Conservation (phyloP, 2,888 invertebrate genomes). For the Blastobasis adustella region DNA sequence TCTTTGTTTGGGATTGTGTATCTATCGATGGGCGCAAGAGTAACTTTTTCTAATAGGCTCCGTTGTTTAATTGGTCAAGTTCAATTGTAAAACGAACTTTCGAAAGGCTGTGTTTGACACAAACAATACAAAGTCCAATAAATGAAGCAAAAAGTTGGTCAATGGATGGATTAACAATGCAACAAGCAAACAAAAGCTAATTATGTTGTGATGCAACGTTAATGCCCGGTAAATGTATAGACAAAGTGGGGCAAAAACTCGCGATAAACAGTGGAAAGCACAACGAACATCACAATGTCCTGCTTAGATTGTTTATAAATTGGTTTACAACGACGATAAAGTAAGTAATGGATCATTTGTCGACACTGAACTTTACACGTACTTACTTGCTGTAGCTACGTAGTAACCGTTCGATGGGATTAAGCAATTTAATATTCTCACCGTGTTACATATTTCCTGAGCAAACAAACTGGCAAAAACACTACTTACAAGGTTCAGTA, state of each 20-base stretch:
- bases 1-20: constrained; percentile 28
- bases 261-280: constrained; percentile 6
- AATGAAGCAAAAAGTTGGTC: constrained; percentile 41
- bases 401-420: no score
- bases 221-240: constrained; percentile 1
- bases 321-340: no score
- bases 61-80: no score
- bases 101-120: no score
- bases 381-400: no score
- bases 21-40: no score
- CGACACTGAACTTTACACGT: no score
- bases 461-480: constrained; percentile 2
- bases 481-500: constrained; percentile 20
- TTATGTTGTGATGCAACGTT: constrained; percentile 31
- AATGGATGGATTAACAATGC: constrained; percentile 53
- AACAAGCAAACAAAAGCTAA: constrained; percentile 49
- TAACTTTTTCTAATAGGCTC: no score
- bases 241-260: constrained; percentile 21
- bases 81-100: no score
- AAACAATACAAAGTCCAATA: not conserved
- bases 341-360: no score
- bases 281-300: not conserved
- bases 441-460: no score
- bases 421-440: no score
- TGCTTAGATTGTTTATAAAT: not conserved